Conservation (phyloP, 2,113 vertebrate species). For the Rhodinocichla rosea region DNA sequence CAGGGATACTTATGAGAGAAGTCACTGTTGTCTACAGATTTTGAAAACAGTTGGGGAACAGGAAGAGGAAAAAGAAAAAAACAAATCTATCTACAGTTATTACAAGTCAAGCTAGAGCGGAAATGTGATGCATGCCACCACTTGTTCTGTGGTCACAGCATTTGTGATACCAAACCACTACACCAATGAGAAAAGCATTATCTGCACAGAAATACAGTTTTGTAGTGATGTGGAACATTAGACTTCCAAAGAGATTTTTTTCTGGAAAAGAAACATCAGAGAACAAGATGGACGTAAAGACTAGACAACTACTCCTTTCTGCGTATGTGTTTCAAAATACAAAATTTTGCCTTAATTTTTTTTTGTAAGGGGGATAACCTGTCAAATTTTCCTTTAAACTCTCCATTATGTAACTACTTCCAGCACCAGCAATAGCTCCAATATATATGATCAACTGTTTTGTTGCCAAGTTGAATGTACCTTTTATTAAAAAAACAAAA, state of each 20-base stretch:
- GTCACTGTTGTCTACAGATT: background rate
- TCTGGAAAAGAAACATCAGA: background rate
- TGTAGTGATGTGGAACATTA: background rate
- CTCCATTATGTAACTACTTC: background rate
- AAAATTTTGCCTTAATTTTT: background rate
- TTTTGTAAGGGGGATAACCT: background rate
- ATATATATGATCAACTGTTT: background rate
- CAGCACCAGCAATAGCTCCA: background rate
- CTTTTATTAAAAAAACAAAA: background rate
- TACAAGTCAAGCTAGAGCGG: background rate
- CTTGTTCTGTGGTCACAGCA: background rate
- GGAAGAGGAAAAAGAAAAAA: background rate
- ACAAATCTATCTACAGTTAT: background rate
- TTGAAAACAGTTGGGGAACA: background rate
- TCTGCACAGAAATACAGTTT: background rate
- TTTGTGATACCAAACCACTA: background rate
- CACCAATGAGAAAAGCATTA: background rate
- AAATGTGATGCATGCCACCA: background rate
- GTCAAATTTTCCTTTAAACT: background rate
- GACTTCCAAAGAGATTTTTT: background rate
- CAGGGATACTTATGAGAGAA: background rate
- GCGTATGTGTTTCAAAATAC: background rate
- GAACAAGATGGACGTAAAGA: background rate
- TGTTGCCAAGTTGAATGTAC: background rate
- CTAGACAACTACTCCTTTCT: background rate